These are phyloP conservation scores for Buceros bicornis DNA, from an alignment of 2,797 vertebrate genomes.

Conservation along the genomic window DNA sequence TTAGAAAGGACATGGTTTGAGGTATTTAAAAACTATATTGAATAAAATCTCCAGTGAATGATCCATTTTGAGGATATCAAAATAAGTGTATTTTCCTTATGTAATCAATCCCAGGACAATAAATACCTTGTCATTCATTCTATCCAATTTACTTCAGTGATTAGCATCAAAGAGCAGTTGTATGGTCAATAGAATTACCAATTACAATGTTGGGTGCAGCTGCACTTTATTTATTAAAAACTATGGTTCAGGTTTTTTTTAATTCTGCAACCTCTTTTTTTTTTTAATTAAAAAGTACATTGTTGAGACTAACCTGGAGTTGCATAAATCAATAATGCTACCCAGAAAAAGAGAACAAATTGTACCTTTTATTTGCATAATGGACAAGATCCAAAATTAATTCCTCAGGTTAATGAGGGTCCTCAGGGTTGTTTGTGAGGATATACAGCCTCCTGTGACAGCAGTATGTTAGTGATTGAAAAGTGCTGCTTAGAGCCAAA, in stretches of 20 bases:
- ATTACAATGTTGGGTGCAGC: neutral
- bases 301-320: neutral
- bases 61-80: neutral
- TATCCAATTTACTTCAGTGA: neutral
- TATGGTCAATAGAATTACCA: neutral
- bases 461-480: neutral
- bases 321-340: slow-evolving; percentile 30
- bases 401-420: slow-evolving; percentile 21
- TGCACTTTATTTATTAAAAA: neutral
- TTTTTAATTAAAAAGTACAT: slow-evolving; percentile 18
- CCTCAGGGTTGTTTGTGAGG: neutral
- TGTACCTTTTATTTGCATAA: slow-evolving; percentile 17
- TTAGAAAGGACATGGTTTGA: neutral
- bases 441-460: neutral
- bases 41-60: neutral
- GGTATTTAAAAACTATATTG: neutral
- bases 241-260: neutral
- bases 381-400: slow-evolving; percentile 29
- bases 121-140: slow-evolving; percentile 1
- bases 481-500: neutral
- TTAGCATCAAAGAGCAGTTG: neutral
- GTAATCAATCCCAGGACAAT: neutral
- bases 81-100: neutral
- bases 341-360: slow-evolving; percentile 18
- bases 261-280: neutral